Base-by-base conservation (phyloP, 1,140 invertebrate species). In the Drosophila mayri region DNA sequence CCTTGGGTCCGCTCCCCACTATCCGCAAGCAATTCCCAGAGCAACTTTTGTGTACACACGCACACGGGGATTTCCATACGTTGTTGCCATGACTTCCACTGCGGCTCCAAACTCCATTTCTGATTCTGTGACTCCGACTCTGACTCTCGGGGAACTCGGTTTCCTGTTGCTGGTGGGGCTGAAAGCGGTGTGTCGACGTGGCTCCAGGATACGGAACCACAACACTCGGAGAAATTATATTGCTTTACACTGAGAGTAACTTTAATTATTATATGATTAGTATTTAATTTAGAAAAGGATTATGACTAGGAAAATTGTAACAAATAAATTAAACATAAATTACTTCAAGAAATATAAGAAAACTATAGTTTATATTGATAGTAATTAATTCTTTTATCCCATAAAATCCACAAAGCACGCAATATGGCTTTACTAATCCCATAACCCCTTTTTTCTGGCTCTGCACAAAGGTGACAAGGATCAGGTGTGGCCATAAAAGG, bases 31-130 rank as follows among this genome's bases (percentile, higher is more conserved):
- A 54, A 76, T 72, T 76, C 71, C 70, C 81, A 72, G 83, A 87
- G 75, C 65, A 86, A 86, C 82, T 86, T 86, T 86, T 87, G 70
- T 87, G 70, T 82, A 61, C 63, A 71, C 68, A 59, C 77, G 59
- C 79, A 82, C 80, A 68, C 18, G 35, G 41, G 67, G 65, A 87
- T 82, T 86, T 79, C 63, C 83, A 86, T 88, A 83, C 79, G 79
- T 76, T 68, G 79, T 79, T 72, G 63, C 62, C 65, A 78, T 78
- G 76, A 78, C 70, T 73, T 73, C 67, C n/a, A 71, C 22, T 22
- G 52, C 38, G 63, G 16, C 49, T 73, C 37, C 41, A 30, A 55
- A 72, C 67, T 74, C 66, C 38, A 47, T 22, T 35, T 60, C 70
- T 44, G 37, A 32, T 40, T 64, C 55, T 61, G 55, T 16, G 60